phyloP scores from a whole-genome alignment of 2,113 vertebrate species.

The Hirundichthys speculiger region DNA sequence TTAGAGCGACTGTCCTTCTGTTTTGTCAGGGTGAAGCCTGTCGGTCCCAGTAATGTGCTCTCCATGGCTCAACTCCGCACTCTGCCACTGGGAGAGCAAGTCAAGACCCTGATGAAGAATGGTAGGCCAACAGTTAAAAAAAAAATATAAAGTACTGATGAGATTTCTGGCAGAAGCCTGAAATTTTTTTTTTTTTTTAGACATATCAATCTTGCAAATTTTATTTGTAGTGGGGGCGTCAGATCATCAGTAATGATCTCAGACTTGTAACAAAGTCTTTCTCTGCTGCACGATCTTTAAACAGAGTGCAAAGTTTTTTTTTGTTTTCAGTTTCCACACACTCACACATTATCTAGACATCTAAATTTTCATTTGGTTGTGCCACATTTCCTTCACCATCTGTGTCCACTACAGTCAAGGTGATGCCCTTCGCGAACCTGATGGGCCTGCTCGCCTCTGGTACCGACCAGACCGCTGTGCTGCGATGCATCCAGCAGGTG shows the following conservation, averaged over 20 bases:
- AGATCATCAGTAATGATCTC: too few species aligned
- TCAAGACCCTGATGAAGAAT: conserved; percentile 97
- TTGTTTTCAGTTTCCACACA: too few species aligned
- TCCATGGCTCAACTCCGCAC: conserved; percentile 98
- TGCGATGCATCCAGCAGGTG: conserved; percentile 99
- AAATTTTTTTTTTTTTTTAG: background rate
- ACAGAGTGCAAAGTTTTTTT: too few species aligned
- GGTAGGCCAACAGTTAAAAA: conserved; percentile 84
- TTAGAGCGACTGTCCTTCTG: background rate
- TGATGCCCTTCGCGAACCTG: conserved; percentile 95
- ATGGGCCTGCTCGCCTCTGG: conserved; percentile 94
- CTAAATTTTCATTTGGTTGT: background rate
- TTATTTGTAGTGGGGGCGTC: conserved; percentile 1
- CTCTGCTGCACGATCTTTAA: too few species aligned
- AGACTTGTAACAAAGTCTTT: too few species aligned
- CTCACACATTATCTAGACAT: too few species aligned
- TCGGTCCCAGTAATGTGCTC: conserved; percentile 94
- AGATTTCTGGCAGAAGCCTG: too few species aligned
- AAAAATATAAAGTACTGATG: too few species aligned
- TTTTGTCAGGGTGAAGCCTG: conserved; percentile 84
- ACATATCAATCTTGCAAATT: background rate
- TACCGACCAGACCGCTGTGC: conserved; percentile 87
- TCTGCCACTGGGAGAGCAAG: conserved; percentile 92
- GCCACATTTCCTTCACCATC: background rate
- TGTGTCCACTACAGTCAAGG: conserved; percentile 85